phyloP scores from a whole-genome alignment of 2,797 vertebrate genomes.

The Chiroxiphia lanceolata region DNA sequence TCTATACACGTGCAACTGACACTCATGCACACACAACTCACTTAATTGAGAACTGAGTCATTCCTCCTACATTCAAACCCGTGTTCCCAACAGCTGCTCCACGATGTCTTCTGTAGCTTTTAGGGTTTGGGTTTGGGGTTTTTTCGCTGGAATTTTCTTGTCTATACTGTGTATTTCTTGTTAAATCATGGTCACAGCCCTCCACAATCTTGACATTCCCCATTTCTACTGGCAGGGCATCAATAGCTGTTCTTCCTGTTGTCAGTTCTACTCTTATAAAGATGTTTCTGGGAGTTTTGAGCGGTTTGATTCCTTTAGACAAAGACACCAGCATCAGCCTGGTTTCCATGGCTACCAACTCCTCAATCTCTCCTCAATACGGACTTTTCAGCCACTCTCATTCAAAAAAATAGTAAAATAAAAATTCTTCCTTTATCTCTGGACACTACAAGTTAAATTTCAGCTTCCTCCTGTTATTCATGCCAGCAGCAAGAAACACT shows the following conservation, averaged over 20 bases:
- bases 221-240: not conserved
- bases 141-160: not conserved
- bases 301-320: conserved; percentile 27
- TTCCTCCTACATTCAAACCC: conserved; percentile 14
- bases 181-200: not conserved
- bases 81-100: not conserved
- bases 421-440: not conserved
- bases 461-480: not conserved
- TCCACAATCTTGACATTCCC: not conserved
- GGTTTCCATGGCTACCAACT: conserved; percentile 58
- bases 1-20: not conserved
- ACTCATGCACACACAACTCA: not conserved
- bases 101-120: not conserved
- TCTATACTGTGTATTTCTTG: not conserved
- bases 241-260: not conserved
- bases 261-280: not conserved
- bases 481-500: not conserved
- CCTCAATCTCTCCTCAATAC: not conserved
- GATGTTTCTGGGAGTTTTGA: conserved; percentile 6
- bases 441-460: not conserved
- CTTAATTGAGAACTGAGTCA: conserved; percentile 38
- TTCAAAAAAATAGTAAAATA: not conserved
- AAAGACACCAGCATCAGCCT: conserved; percentile 14
- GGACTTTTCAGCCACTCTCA: not conserved
- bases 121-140: not conserved